These are phyloP conservation scores for Hyperoplus immaculatus DNA, from an alignment of 2,797 vertebrate genomes.

Conservation along the genomic window DNA sequence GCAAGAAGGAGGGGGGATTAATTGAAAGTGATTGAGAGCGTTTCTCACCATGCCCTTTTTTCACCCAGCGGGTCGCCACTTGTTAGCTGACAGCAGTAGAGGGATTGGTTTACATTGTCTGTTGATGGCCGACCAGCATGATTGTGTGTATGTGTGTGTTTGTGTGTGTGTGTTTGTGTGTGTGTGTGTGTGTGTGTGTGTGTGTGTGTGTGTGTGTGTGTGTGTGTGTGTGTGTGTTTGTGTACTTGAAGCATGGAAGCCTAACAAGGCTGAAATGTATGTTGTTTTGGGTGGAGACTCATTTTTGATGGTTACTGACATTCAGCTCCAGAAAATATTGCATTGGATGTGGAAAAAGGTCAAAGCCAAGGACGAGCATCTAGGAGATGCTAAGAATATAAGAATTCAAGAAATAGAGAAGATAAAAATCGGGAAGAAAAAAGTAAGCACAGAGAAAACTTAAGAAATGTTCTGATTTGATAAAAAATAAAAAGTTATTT, in stretches of 20 bases:
- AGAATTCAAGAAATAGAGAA: not conserved
- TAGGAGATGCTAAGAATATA: not conserved
- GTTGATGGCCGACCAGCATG: conserved; percentile 59
- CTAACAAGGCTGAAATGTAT: conserved; percentile 80
- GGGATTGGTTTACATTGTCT: conserved; percentile 83
- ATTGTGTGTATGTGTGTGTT: conserved; percentile 34
- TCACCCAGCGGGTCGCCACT: conserved; percentile 86
- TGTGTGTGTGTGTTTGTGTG: conserved; percentile 32
- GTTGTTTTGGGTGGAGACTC: conserved; percentile 61
- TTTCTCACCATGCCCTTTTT: conserved; percentile 85
- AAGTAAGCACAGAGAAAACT: not conserved
- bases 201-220: conserved; percentile 35
- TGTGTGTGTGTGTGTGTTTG: conserved; percentile 25
- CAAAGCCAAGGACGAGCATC: conserved; percentile 51
- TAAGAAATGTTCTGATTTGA: not conserved
- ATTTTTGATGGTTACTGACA: conserved; percentile 73
- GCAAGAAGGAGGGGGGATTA: conserved; percentile 59
- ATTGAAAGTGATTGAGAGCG: conserved; percentile 84
- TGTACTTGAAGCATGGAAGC: conserved; percentile 32
- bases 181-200: conserved; percentile 37
- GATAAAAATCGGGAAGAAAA: not conserved
- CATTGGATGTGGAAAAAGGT: conserved; percentile 69
- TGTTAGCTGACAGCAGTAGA: conserved; percentile 86
- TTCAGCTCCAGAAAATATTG: conserved; percentile 68
- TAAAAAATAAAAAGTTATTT: not conserved